Evolutionary conservation across 2,888 invertebrate genomes (phyloP), one percentile per base, ranked within the genome.

Genomic region (Lithophane leautieri): DNA sequence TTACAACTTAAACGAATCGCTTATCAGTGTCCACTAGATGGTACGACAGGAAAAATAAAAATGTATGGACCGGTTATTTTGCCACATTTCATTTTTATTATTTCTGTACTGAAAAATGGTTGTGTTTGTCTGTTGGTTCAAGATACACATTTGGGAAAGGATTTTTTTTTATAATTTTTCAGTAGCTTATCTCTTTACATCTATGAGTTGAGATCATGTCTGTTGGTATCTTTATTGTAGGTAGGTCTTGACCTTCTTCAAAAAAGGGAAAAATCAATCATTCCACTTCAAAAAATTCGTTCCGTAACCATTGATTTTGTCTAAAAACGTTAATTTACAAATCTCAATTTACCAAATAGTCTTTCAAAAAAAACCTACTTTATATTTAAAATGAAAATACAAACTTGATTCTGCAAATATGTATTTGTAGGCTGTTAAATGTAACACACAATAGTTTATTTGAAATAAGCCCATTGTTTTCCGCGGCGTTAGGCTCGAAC

Each of bases 381-480:
- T 4, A 25, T 19, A 44, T 50, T 70, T 7, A 7, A 70, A 61
- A 63, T 22, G 22, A 14, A 22, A 78, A 67, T 22, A 50, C 8
- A 50, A 50, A 50, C 50, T 54, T 52, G 52, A 58, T 62, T 54
- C 34, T 7, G 22, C n/a, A 70, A 77, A 63, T 70, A 76, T 82
- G 80, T 77, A 73, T 72, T 61, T 65, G 62, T 77, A 70, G 62
- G 74, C 85, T 86, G 84, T 89, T 89, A 91, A 90, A 89, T 89
- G 87, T 89, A 89, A 89, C 88, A 82, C 84, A 90, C 86, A 89
- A 88, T 85, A 89, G 88, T 90, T 89, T 91, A 91, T 92, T 92
- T 90, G 83, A 88, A 91, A 90, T 91, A 90, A 91, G 86, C 89
- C 90, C 84, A 90, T 91, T 90, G 91, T 93, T 92, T 93, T 91